Conservation (phyloP, 2,113 vertebrate species). For the Pseudolaguvia tuberculata region DNA sequence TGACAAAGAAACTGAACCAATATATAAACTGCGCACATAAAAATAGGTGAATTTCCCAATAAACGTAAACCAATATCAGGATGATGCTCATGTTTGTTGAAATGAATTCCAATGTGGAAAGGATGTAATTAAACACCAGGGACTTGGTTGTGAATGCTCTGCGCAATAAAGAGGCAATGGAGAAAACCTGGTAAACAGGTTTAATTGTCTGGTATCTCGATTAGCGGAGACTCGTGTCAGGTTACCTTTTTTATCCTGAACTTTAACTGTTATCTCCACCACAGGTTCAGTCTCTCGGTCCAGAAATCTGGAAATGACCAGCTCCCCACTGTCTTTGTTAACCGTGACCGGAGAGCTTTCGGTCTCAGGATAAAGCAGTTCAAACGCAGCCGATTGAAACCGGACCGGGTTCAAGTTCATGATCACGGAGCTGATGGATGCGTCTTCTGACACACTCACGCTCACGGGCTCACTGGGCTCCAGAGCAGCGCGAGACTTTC, state of each 20-base stretch:
- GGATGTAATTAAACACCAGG: neutral
- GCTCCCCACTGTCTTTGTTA: slow-evolving; percentile 72
- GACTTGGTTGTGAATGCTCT: neutral
- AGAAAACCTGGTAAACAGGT: neutral
- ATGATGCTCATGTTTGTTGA: neutral
- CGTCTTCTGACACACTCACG: slow-evolving; percentile 77
- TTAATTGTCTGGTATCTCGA: too few relatives aligned
- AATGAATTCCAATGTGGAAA: neutral
- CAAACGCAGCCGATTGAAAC: slow-evolving; percentile 69
- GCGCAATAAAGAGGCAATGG: neutral
- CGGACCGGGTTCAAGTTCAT: slow-evolving; percentile 69
- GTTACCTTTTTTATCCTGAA: slow-evolving; percentile 76
- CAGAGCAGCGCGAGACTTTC: slow-evolving; percentile 62
- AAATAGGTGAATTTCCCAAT: neutral
- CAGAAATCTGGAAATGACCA: slow-evolving; percentile 70
- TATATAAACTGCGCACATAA: neutral
- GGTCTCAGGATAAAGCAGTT: slow-evolving; percentile 70
- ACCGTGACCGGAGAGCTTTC: slow-evolving; percentile 73
- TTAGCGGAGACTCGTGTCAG: neutral
- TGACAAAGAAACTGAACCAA: neutral
- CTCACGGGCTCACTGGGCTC: slow-evolving; percentile 62
- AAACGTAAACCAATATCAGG: neutral
- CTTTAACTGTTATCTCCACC: slow-evolving; percentile 74
- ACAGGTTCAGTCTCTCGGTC: slow-evolving; percentile 75
- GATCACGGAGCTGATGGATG: slow-evolving; percentile 71